Evolutionary conservation across 2,797 vertebrate genomes (phyloP), one percentile per base, ranked within the genome.

Genomic region (Gymnoscopelus braueri): DNA sequence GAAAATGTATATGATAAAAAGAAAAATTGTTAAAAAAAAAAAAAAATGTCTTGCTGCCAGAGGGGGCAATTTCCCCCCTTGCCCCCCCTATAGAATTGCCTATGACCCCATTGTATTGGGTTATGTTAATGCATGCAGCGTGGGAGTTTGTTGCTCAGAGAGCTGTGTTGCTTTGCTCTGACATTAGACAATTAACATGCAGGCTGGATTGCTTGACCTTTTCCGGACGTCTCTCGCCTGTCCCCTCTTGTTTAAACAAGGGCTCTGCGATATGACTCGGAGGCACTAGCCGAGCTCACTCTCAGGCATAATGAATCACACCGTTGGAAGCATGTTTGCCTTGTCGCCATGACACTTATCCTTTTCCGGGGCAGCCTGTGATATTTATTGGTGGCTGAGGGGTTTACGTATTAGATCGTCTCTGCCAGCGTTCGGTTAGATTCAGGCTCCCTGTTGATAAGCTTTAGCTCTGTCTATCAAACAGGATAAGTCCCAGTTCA

Each of bases 161-260:
- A 66, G 58, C 69, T 12, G 39, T 9, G 39, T 39, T 39, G 56
- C 60, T 74, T 62, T 75, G 52, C 72, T 67, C 65, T 63, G 77
- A 84, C 82, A 72, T 87, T 78, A 84, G 70, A 88, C 71, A 74
- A 90, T 93, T 90, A 92, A 88, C 87, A 93, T 89, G 89, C 87
- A 70, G 60, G 65, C 76, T 51, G 67, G 72, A 74, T 83, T 69
- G 61, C 78, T 78, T 90, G 89, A 93, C 89, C 90, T 92, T 93
- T 89, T 71, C 74, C 53, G 57, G 56, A 81, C 74, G 71, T 35
- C 75, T 76, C 57, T 44, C 50, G 79, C 83, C 83, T 86, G 86
- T 87, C 88, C 71, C 13, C 49, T 72, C 79, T 78, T 62, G 72
- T 89, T 86, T 85, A 75, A 68, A 67, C 77, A 67, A 65, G 82